Evolutionary conservation across 1,140 invertebrate genomes (phyloP).

Genomic region (Drosophila pallidifrons): DNA sequence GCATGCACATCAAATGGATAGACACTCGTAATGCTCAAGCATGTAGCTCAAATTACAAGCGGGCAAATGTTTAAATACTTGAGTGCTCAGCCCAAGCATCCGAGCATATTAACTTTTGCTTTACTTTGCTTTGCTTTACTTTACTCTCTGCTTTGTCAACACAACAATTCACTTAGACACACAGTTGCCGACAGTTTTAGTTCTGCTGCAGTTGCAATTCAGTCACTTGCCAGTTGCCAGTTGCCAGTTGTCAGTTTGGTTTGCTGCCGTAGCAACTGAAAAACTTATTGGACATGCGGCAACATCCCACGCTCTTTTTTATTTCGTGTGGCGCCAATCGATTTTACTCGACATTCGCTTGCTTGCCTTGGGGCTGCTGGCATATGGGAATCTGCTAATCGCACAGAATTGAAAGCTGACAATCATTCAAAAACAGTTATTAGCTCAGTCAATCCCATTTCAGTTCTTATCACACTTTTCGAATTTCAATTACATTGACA

Average conservation of each 20-base stretch:
- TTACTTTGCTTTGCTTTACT: constrained; percentile 46
- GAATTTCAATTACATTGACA: too few species aligned
- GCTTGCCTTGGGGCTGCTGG: neutral
- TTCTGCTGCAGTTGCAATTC: constrained; percentile 29
- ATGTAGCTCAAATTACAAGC: constrained; percentile 79
- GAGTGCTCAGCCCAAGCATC: constrained; percentile 59
- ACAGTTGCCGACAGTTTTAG: constrained; percentile 38
- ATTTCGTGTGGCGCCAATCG: constrained; percentile 2
- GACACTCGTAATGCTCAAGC: constrained; percentile 56
- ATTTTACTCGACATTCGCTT: neutral
- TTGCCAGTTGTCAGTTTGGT: constrained; percentile 20
- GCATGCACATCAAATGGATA: constrained; percentile 31
- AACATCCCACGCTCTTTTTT: constrained; percentile 16
- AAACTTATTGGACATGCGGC: constrained; percentile 22
- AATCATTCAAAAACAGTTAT: too few species aligned
- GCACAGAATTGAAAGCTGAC: too few species aligned
- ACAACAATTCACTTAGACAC: constrained; percentile 78
- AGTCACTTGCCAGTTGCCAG: constrained; percentile 30
- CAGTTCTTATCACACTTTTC: too few species aligned
- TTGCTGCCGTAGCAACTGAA: constrained; percentile 18
- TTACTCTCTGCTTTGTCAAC: constrained; percentile 66
- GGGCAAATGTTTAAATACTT: constrained; percentile 82
- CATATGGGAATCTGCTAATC: neutral
- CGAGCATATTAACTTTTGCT: constrained; percentile 79
- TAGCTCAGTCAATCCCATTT: too few species aligned